Percentiles rank a stretch among this genome's conserved stretches.
These are phyloP conservation scores for Crenuchus spilurus DNA, from an alignment of 2,797 vertebrate genomes.

Conservation along the genomic window DNA sequence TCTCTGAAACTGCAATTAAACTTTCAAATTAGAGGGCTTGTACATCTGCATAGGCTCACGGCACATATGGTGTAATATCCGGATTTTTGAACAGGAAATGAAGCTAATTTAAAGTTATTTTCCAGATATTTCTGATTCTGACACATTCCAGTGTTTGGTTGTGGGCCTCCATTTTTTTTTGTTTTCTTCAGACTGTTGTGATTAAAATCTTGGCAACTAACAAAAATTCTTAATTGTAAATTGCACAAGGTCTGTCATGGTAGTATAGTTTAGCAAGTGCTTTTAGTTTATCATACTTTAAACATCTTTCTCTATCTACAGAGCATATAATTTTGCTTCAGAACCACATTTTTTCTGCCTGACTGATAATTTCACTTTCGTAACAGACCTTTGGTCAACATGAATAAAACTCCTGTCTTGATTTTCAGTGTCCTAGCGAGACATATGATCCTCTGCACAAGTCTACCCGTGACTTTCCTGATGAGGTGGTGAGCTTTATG, in stretches of 20 bases:
- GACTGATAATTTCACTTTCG: too few relatives aligned
- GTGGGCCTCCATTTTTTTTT: background rate
- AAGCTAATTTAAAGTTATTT: conserved; percentile 15
- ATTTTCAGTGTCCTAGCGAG: conserved; percentile 86
- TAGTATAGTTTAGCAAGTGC: background rate
- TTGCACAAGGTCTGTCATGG: background rate
- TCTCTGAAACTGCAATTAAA: conserved; percentile 29
- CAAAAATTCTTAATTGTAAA: background rate
- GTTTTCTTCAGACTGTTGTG: conserved; percentile 2
- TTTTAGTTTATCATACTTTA: background rate
- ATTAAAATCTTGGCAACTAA: conserved; percentile 22
- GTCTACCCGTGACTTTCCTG: conserved; percentile 86
- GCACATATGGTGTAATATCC: conserved; percentile 25
- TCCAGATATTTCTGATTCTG: background rate
- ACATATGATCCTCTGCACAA: conserved; percentile 83
- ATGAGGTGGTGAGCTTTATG: conserved; percentile 88
- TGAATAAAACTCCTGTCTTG: background rate
- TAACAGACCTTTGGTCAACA: too few relatives aligned
- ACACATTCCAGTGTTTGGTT: conserved; percentile 9
- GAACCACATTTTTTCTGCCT: too few relatives aligned
- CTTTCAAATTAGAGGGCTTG: conserved; percentile 21
- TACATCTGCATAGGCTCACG: conserved; percentile 31
- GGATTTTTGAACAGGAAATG: conserved; percentile 19
- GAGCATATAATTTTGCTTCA: too few relatives aligned
- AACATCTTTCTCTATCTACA: too few relatives aligned